These are phyloP conservation scores for Rhadina sibilatrix DNA, from an alignment of 2,113 vertebrate species.

Conservation along the genomic window DNA sequence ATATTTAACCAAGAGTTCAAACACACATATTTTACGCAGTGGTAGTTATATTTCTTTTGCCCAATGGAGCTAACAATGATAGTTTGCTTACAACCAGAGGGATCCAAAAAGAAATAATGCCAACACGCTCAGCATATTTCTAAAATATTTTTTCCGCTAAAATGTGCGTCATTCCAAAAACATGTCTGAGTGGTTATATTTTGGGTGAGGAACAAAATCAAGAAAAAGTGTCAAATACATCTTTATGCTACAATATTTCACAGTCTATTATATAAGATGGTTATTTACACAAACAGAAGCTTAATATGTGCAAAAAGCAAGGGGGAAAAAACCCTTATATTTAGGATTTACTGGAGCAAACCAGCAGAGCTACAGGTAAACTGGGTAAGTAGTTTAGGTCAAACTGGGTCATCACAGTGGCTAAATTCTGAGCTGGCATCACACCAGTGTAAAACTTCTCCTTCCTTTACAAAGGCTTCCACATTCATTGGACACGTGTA, in stretches of 20 bases:
- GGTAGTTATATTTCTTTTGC: conserved; percentile 14
- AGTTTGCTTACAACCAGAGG: conserved; percentile 37
- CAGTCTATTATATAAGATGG: neutral
- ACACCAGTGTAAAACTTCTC: neutral
- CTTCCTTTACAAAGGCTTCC: neutral
- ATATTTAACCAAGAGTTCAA: conserved; percentile 38
- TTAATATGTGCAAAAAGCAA: neutral
- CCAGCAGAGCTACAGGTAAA: neutral
- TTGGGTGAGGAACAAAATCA: conserved; percentile 52
- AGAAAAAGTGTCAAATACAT: conserved; percentile 22
- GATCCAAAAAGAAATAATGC: conserved; percentile 58
- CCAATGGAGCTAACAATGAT: neutral
- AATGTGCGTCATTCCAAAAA: conserved; percentile 48
- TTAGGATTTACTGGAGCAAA: neutral
- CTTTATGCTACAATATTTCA: neutral
- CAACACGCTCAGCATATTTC: conserved; percentile 47
- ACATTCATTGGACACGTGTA: neutral
- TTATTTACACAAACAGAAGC: conserved; percentile 21
- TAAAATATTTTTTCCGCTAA: conserved; percentile 56
- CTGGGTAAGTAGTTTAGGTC: neutral
- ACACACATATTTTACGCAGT: neutral
- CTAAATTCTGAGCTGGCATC: neutral
- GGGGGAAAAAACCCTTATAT: neutral
- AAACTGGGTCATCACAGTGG: neutral
- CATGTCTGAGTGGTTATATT: conserved; percentile 50